Evolutionary conservation across 1,140 invertebrate genomes (phyloP).

Genomic region (Magallana angulata): DNA sequence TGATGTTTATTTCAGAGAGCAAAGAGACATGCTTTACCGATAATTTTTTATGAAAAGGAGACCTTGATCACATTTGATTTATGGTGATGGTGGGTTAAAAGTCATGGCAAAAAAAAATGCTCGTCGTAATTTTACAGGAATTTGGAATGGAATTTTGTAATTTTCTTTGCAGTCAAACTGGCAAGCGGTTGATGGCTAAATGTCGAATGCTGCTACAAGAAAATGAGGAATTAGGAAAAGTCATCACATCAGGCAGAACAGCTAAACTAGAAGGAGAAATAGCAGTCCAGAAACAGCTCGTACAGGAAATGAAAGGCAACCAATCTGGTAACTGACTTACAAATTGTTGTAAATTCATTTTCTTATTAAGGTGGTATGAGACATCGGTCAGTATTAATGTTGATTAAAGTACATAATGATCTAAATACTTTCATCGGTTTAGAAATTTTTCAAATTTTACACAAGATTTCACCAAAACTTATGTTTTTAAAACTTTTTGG

Average conservation of each 20-base stretch:
- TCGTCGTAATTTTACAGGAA: neutral
- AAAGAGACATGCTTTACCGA: neutral
- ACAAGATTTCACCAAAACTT: too few species aligned
- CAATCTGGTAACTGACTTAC: constrained; percentile 87
- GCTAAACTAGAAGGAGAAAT: constrained; percentile 97
- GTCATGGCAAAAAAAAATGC: constrained; percentile 24
- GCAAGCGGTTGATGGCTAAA: constrained; percentile 98
- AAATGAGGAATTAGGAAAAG: constrained; percentile 97
- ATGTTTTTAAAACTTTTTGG: too few species aligned
- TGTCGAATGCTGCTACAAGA: constrained; percentile 97
- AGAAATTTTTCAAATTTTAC: too few species aligned
- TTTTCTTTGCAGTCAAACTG: constrained; percentile 85
- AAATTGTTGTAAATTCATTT: too few species aligned
- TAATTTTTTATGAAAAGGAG: neutral
- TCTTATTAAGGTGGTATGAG: too few species aligned
- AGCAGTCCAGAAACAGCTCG: constrained; percentile 95
- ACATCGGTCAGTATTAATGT: too few species aligned
- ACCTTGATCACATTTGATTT: neutral
- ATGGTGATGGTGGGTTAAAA: constrained; percentile 17
- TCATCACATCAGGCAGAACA: constrained; percentile 95
- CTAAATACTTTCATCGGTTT: too few species aligned
- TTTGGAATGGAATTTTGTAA: constrained; percentile 31
- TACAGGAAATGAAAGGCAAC: constrained; percentile 97
- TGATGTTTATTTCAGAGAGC: constrained; percentile 12
- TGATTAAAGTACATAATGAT: too few species aligned